Conservation (phyloP, 2,888 invertebrate genomes). For the Leptopilina syphax region DNA sequence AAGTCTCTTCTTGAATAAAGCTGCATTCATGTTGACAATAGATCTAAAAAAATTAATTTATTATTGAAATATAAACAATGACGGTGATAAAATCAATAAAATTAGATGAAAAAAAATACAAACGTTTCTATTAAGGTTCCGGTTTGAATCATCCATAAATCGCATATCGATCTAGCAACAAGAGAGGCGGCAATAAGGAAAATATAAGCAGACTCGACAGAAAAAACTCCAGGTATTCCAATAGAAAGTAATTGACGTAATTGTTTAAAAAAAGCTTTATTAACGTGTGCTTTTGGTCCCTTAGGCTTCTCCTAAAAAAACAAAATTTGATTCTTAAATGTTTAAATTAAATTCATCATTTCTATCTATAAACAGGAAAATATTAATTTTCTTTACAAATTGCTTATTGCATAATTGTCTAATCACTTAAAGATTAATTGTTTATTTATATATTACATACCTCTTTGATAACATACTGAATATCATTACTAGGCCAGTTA, state of each 20-base stretch:
- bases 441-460: constrained; percentile 58
- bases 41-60: constrained; percentile 81
- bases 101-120: constrained; percentile 58
- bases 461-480: constrained; percentile 89
- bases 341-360: no score
- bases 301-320: constrained; percentile 75
- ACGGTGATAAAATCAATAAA: background rate
- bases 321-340: background rate
- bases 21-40: constrained; percentile 92
- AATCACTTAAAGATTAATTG: background rate
- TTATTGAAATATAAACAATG: background rate
- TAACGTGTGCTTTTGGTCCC: constrained; percentile 85
- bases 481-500: constrained; percentile 83
- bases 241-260: constrained; percentile 81
- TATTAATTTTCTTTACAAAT: no score
- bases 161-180: constrained; percentile 93
- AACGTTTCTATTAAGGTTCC: constrained; percentile 95
- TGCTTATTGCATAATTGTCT: background rate
- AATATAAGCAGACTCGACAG: constrained; percentile 86
- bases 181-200: constrained; percentile 88
- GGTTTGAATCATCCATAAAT: constrained; percentile 98
- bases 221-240: constrained; percentile 86
- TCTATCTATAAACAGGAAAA: no score
- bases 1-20: constrained; percentile 86
- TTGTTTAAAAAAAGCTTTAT: constrained; percentile 86